phyloP scores from a whole-genome alignment of 2,113 vertebrate species.

The Geococcyx californianus region DNA sequence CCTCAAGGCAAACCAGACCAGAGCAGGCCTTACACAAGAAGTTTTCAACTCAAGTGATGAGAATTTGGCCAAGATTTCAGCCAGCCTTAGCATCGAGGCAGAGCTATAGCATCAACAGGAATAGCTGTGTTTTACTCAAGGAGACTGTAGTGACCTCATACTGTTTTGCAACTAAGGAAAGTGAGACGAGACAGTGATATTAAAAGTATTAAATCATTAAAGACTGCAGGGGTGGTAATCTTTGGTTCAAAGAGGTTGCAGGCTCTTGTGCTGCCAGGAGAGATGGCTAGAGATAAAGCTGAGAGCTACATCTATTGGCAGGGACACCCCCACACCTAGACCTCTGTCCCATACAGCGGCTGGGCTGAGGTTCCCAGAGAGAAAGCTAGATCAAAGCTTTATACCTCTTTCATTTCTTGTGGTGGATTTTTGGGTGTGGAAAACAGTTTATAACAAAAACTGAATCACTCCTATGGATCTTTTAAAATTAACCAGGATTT shows the following conservation, averaged over 20 bases:
- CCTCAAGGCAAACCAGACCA: not conserved
- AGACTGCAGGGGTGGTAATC: slow-evolving; percentile 3
- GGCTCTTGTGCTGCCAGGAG: not conserved
- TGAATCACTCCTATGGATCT: not conserved
- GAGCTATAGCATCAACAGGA: not conserved
- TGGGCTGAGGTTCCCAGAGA: not conserved
- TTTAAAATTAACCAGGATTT: not conserved
- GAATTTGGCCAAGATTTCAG: slow-evolving; percentile 1
- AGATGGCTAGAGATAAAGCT: slow-evolving; percentile 11
- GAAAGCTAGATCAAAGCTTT: not conserved
- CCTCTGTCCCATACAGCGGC: not conserved
- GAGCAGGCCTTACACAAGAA: not conserved
- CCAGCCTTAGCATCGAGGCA: not conserved
- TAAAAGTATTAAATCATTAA: slow-evolving; percentile 48
- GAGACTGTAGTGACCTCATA: slow-evolving; percentile 20
- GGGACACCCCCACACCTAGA: not conserved
- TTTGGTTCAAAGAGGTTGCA: slow-evolving; percentile 9
- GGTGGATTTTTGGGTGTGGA: not conserved
- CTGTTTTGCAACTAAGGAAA: slow-evolving; percentile 48
- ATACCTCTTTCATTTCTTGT: not conserved
- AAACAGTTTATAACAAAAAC: not conserved
- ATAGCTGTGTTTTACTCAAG: not conserved
- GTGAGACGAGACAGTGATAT: slow-evolving; percentile 52
- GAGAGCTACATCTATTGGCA: not conserved
- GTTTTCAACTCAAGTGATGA: not conserved